Evolutionary conservation across 2,888 invertebrate species (phyloP).

Genomic region (Gari tellinella): DNA sequence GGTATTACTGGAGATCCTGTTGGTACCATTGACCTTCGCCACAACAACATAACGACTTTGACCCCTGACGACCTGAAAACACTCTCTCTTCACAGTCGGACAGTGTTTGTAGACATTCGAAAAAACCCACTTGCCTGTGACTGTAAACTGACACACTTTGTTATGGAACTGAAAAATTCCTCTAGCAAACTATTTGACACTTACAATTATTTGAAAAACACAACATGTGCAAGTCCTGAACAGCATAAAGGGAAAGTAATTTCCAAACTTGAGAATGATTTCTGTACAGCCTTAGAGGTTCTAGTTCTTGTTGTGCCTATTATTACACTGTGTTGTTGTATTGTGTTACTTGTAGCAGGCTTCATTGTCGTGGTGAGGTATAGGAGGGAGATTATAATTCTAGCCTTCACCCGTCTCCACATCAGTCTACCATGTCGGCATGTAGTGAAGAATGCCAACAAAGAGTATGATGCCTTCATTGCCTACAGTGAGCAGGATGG

Average conservation of each 20-base stretch:
- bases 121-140: conserved; percentile 67
- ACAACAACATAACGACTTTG: conserved; percentile 67
- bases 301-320: conserved; percentile 46
- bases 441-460: conserved; percentile 33
- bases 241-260: conserved; percentile 47
- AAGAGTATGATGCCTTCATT: conserved; percentile 93
- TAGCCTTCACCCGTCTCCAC: conserved; percentile 62
- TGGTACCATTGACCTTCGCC: conserved; percentile 59
- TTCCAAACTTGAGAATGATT: conserved; percentile 34
- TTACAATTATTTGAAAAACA: conserved; percentile 57
- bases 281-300: conserved; percentile 49
- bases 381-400: conserved; percentile 67
- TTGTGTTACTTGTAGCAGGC: conserved; percentile 45
- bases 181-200: conserved; percentile 12
- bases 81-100: conserved; percentile 36
- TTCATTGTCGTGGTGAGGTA: conserved; percentile 57
- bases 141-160: conserved; percentile 58
- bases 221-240: conserved; percentile 59
- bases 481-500: conserved; percentile 92
- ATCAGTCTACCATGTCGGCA: conserved; percentile 59
- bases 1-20: conserved; percentile 25
- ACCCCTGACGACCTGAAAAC: conserved; percentile 46
- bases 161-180: conserved; percentile 33
- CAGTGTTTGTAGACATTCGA: conserved; percentile 60
- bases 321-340: conserved; percentile 38